Evolutionary conservation across 2,888 invertebrate species (phyloP).

Genomic region (Panzeria rudis): DNA sequence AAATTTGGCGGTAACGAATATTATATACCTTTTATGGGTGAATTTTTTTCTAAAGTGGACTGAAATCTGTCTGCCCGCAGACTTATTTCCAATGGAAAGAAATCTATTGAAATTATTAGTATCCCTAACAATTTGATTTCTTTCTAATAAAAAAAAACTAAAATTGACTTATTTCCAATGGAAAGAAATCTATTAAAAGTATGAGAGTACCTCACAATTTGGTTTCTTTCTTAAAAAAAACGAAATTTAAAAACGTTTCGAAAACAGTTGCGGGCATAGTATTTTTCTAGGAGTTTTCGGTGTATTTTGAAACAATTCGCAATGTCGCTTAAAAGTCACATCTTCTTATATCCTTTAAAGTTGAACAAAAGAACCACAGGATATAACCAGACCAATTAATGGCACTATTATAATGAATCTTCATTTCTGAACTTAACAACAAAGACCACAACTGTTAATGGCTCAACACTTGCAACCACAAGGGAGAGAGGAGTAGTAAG

Average conservation of each 20-base stretch:
- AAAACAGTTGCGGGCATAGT: too few species aligned
- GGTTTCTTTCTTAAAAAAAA: too few species aligned
- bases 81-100: too few species aligned
- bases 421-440: conserved; percentile 26
- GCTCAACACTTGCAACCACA: conserved; percentile 52
- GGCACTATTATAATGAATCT: conserved; percentile 50
- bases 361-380: conserved; percentile 48
- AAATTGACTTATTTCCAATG: neutral
- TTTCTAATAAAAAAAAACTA: too few species aligned
- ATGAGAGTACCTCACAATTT: too few species aligned
- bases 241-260: too few species aligned
- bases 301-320: neutral
- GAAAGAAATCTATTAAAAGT: too few species aligned
- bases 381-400: conserved; percentile 68
- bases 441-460: conserved; percentile 70
- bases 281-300: neutral
- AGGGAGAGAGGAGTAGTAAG: neutral
- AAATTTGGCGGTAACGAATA: neutral
- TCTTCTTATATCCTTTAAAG: neutral
- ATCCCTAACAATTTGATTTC: too few species aligned
- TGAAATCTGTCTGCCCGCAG: too few species aligned
- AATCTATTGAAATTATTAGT: too few species aligned
- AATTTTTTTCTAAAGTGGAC: too few species aligned
- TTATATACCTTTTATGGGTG: neutral
- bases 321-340: neutral